These are phyloP conservation scores for Catamblyrhynchus diadema DNA, from an alignment of 2,797 vertebrate genomes.

Conservation along the genomic window DNA sequence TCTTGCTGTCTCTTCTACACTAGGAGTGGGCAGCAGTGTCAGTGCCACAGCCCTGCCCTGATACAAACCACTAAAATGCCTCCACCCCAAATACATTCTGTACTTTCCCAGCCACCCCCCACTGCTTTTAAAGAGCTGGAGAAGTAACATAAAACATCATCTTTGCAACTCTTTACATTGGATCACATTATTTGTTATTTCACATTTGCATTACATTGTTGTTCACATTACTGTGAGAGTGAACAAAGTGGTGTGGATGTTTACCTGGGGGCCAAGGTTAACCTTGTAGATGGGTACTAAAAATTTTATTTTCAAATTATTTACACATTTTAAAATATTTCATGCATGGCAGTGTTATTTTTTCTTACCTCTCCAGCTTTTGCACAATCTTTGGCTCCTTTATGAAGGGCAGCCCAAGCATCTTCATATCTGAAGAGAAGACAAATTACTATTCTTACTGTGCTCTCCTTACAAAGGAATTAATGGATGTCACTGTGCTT, in stretches of 20 bases:
- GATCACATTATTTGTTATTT: background rate
- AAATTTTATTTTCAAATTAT: background rate
- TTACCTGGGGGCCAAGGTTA: background rate
- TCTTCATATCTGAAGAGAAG: constrained; percentile 86
- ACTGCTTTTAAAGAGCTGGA: background rate
- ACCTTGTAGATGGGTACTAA: background rate
- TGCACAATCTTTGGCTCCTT: constrained; percentile 88
- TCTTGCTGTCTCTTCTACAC: background rate
- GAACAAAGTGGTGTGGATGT: background rate
- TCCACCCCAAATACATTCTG: background rate
- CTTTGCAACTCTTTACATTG: background rate
- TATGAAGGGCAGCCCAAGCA: constrained; percentile 91
- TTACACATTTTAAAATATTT: background rate
- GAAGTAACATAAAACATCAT: background rate
- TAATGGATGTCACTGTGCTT: background rate
- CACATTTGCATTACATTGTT: background rate
- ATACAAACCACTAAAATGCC: background rate
- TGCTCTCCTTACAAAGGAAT: background rate
- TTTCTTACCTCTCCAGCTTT: constrained; percentile 86
- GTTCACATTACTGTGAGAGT: background rate
- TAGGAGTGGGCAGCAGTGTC: background rate
- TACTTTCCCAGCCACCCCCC: accelerated
- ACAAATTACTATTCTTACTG: background rate
- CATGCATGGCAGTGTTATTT: background rate
- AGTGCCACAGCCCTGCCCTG: background rate